A percentile compares a stretch with the other conserved stretches of the same genome.
Evolutionary conservation across 2,888 invertebrate species (phyloP).

Genomic region (Phengaris alcon): DNA sequence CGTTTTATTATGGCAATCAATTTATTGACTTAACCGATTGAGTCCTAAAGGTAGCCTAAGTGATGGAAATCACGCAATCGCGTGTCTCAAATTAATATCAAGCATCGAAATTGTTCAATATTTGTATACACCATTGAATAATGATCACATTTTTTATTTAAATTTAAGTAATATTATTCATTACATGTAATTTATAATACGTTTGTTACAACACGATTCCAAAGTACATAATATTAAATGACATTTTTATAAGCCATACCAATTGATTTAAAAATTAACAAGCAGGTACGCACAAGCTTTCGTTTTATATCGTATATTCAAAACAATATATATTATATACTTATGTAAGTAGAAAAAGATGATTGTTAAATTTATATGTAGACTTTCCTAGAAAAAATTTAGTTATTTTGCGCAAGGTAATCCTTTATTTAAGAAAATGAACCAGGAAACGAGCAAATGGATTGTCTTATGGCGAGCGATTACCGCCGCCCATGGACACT

Average conservation of each 20-base stretch:
- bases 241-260: neutral
- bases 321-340: too few species aligned
- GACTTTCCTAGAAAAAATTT: too few species aligned
- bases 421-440: too few species aligned
- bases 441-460: too few species aligned
- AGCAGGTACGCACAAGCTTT: neutral
- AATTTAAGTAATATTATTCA: conserved; percentile 6
- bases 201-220: neutral
- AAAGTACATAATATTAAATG: neutral
- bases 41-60: conserved; percentile 67
- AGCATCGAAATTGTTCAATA: conserved; percentile 47
- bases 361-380: too few species aligned
- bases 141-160: conserved; percentile 15
- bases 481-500: too few species aligned
- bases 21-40: conserved; percentile 68
- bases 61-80: conserved; percentile 60
- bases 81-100: conserved; percentile 41
- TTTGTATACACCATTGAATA: conserved; percentile 38
- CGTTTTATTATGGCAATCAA: conserved; percentile 72
- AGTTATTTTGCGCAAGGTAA: too few species aligned
- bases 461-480: too few species aligned
- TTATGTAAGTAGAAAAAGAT: too few species aligned
- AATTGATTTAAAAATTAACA: neutral
- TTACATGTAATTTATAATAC: neutral
- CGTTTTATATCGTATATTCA: neutral